Conservation (phyloP, 2,888 invertebrate species). For the Girardia tigrina region DNA sequence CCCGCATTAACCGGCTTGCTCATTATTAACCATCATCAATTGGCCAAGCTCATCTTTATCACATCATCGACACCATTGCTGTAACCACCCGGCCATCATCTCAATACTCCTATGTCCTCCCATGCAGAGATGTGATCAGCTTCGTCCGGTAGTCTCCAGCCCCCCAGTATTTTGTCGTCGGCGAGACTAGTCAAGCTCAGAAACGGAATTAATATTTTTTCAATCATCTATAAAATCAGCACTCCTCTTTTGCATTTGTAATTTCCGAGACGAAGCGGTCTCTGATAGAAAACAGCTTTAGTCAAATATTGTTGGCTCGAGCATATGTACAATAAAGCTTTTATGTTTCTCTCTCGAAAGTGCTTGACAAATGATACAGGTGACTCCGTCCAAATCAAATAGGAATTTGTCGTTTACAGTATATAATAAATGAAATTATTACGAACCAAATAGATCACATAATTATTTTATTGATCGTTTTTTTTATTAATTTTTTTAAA, state of each 20-base stretch:
- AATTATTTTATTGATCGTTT: too few species aligned
- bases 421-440: too few species aligned
- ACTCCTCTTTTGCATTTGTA: neutral
- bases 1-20: conserved; percentile 19
- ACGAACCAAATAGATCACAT: too few species aligned
- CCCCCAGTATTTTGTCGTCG: conserved; percentile 12
- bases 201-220: conserved; percentile 23
- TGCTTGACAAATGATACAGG: neutral
- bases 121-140: conserved; percentile 6
- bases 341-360: neutral
- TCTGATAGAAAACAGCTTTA: neutral
- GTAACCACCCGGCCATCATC: conserved; percentile 3
- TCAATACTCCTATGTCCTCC: neutral
- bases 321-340: neutral
- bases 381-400: neutral
- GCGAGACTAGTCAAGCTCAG: conserved; percentile 11
- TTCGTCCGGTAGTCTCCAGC: conserved; percentile 12
- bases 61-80: conserved; percentile 15
- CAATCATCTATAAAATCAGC: conserved; percentile 15
- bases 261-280: conserved; percentile 15
- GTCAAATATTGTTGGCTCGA: neutral
- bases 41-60: conserved; percentile 20
- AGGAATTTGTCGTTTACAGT: too few species aligned
- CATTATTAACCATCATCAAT: conserved; percentile 20
- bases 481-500: too few species aligned